Percentiles rank a stretch among this genome's conserved stretches.
Evolutionary conservation across 53 echinoderm and acorn worm species (phyloP).

Genomic region (Mesocentrotus franciscanus): DNA sequence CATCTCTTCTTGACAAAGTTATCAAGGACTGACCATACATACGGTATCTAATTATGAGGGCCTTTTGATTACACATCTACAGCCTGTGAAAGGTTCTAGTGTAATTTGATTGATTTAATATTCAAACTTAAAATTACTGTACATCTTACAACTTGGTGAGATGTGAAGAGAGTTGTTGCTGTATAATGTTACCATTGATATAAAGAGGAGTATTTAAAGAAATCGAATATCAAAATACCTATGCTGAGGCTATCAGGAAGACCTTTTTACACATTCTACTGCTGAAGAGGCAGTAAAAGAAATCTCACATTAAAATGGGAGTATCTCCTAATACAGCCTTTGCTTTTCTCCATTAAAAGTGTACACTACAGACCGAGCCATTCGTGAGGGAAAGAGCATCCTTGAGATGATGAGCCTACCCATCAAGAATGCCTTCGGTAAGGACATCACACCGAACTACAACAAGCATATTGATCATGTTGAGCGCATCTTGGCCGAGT

Average conservation of each 20-base stretch:
- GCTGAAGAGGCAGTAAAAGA: background rate
- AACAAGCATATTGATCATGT: slow-evolving; percentile 78
- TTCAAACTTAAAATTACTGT: background rate
- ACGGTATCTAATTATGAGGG: background rate
- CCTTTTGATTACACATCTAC: background rate
- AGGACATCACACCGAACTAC: slow-evolving; percentile 93
- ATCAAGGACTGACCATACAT: background rate
- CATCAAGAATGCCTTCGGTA: slow-evolving; percentile 94
- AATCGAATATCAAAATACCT: background rate
- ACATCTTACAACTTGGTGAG: background rate
- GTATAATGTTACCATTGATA: background rate
- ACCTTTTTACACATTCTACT: background rate
- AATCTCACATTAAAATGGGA: background rate
- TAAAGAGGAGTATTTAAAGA: background rate
- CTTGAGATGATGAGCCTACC: slow-evolving; percentile 88
- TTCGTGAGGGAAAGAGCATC: slow-evolving; percentile 81
- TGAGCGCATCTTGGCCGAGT: slow-evolving; percentile 77
- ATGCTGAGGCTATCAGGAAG: background rate
- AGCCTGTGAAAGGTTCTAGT: background rate
- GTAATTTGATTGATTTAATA: background rate
- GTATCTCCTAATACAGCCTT: background rate
- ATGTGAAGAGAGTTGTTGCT: background rate
- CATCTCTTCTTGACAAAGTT: background rate
- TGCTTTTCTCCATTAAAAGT: slow-evolving; percentile 47
- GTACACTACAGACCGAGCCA: slow-evolving; percentile 78